Evolutionary conservation across 1,140 invertebrate genomes (phyloP).

Genomic region (Heliconius congener): DNA sequence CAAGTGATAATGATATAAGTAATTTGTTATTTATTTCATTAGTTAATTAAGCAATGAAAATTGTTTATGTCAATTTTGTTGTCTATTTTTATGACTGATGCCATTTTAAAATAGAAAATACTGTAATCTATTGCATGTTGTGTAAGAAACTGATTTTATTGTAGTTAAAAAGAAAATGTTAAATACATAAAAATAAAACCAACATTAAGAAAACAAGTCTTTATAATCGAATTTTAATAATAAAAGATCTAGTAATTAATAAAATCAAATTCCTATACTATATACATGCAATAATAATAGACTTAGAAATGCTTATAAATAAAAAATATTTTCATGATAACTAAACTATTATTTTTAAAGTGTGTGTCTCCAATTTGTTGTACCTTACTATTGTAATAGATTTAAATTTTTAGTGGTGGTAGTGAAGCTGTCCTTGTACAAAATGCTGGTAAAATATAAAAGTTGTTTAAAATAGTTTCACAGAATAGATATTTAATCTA

Average conservation of each 20-base stretch:
- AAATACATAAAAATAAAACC: constrained; percentile 6
- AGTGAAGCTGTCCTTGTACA: constrained; percentile 68
- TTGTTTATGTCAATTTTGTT: constrained; percentile 41
- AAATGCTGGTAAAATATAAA: constrained; percentile 79
- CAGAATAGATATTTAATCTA: constrained; percentile 79
- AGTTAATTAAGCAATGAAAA: constrained; percentile 32
- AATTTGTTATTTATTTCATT: constrained; percentile 30
- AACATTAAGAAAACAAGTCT: background rate
- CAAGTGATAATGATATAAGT: constrained; percentile 16
- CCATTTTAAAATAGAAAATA: constrained; percentile 25
- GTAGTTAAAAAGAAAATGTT: constrained; percentile 14
- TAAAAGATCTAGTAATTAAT: constrained; percentile 15
- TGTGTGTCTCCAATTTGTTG: constrained; percentile 52
- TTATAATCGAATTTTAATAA: background rate
- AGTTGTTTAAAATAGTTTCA: constrained; percentile 80
- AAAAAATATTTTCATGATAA: constrained; percentile 11
- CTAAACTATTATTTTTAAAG: constrained; percentile 34
- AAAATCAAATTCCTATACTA: constrained; percentile 29
- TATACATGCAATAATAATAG: constrained; percentile 12
- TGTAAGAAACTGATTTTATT: constrained; percentile 20
- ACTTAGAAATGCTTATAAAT: constrained; percentile 15
- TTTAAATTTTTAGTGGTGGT: constrained; percentile 55
- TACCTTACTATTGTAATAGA: constrained; percentile 58
- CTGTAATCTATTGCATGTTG: constrained; percentile 19
- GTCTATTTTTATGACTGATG: constrained; percentile 28